Conservation (phyloP, 2,888 invertebrate species). For the Morinoia aosen region DNA sequence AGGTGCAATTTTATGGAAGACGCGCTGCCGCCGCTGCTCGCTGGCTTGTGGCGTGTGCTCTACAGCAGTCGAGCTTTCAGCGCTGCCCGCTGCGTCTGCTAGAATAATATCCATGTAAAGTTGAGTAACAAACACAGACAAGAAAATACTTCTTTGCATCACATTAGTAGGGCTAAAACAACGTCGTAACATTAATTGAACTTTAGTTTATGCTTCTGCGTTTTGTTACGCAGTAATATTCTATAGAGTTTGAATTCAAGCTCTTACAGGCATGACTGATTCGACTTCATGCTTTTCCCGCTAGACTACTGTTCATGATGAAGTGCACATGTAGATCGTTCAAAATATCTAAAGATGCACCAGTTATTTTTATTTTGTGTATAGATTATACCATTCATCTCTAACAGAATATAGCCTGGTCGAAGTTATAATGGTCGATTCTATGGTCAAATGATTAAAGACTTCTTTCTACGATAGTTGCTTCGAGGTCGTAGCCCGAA, state of each 20-base stretch:
- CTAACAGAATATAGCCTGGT: background rate
- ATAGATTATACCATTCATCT: background rate
- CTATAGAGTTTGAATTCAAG: background rate
- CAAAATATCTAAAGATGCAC: background rate
- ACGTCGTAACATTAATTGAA: background rate
- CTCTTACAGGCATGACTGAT: background rate
- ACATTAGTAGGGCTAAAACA: background rate
- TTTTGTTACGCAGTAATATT: background rate
- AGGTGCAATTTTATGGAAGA: conserved; percentile 12
- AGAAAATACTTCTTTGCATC: background rate
- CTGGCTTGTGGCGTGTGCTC: background rate
- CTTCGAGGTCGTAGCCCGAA: background rate
- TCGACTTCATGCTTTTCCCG: background rate
- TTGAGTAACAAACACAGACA: background rate
- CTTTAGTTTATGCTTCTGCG: background rate
- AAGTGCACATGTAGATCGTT: background rate
- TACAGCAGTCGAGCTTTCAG: background rate
- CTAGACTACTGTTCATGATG: background rate
- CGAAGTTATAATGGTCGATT: background rate
- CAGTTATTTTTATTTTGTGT: background rate
- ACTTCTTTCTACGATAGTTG: background rate
- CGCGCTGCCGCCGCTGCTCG: background rate
- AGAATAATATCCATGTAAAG: background rate
- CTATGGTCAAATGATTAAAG: background rate
- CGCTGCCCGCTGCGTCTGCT: background rate